A percentile compares a stretch with the other conserved stretches of the same genome.
Evolutionary conservation across 2,797 vertebrate genomes (phyloP).

Genomic region (Momotus momota): DNA sequence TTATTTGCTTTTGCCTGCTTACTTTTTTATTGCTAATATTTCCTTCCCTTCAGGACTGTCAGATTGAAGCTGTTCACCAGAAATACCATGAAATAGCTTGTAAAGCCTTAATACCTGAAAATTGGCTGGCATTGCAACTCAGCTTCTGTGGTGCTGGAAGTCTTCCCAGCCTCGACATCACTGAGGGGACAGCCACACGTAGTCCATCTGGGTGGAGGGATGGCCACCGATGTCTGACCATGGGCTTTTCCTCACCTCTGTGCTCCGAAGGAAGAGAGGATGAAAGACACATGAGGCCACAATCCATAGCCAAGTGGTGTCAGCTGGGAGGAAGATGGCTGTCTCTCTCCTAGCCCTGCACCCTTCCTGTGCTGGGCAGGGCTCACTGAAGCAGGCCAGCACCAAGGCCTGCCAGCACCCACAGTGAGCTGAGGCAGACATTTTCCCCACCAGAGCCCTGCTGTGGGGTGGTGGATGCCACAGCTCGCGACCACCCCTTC

Average conservation of each 20-base stretch:
- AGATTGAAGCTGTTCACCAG: background rate
- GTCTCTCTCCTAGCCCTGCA: too few relatives aligned
- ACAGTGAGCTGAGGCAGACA: rapidly evolving
- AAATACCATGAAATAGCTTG: background rate
- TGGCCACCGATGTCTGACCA: rapidly evolving
- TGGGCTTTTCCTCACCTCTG: rapidly evolving
- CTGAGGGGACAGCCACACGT: rapidly evolving
- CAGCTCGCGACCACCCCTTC: background rate
- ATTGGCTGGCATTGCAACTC: background rate
- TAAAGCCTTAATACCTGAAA: background rate
- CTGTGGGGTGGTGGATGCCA: too few relatives aligned
- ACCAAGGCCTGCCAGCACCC: too few relatives aligned
- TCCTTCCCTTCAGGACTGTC: background rate
- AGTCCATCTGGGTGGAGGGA: rapidly evolving
- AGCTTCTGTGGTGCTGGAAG: background rate
- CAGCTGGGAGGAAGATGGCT: rapidly evolving
- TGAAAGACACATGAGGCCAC: background rate
- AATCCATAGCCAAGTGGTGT: rapidly evolving
- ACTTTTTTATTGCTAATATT: background rate
- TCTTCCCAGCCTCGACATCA: rapidly evolving
- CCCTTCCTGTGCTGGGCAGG: background rate
- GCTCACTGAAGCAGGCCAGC: background rate
- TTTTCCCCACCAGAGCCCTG: rapidly evolving
- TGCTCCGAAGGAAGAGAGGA: background rate
- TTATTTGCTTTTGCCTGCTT: background rate